phyloP scores from a whole-genome alignment of 53 echinoderm and acorn worm species.

The Holothuria scabra region DNA sequence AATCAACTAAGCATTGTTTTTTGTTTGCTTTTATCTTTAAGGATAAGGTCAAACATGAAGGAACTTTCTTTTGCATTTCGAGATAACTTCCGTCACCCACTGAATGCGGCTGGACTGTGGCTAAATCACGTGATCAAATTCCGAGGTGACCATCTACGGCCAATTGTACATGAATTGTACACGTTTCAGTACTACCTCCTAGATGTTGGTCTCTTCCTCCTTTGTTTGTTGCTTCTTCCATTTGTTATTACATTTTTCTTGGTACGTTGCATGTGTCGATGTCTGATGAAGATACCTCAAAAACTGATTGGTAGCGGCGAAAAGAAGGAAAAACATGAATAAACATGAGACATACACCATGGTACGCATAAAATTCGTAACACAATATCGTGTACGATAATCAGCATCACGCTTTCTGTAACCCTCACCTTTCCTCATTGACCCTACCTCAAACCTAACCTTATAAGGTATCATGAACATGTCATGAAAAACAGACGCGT shows the following conservation, averaged over 20 bases:
- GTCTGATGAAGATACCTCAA: constrained; percentile 14
- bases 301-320: background rate
- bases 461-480: too few species aligned
- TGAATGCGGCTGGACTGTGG: constrained; percentile 19
- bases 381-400: too few species aligned
- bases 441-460: too few species aligned
- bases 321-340: constrained; percentile 29
- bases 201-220: constrained; percentile 35
- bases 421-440: too few species aligned
- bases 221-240: background rate
- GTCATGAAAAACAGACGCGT: too few species aligned
- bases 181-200: constrained; percentile 39
- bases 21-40: background rate
- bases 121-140: constrained; percentile 44
- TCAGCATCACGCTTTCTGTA: too few species aligned
- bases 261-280: constrained; percentile 19
- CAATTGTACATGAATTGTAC: constrained; percentile 32
- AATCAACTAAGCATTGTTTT: too few species aligned
- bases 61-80: constrained; percentile 43
- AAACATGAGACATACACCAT: background rate
- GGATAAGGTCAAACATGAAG: constrained; percentile 19
- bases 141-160: constrained; percentile 45
- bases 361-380: too few species aligned
- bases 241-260: constrained; percentile 9
- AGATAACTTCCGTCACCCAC: constrained; percentile 47